Percentiles rank a stretch among this genome's conserved stretches.
phyloP scores from a whole-genome alignment of 2,797 vertebrate genomes.

The Dallia pectoralis region DNA sequence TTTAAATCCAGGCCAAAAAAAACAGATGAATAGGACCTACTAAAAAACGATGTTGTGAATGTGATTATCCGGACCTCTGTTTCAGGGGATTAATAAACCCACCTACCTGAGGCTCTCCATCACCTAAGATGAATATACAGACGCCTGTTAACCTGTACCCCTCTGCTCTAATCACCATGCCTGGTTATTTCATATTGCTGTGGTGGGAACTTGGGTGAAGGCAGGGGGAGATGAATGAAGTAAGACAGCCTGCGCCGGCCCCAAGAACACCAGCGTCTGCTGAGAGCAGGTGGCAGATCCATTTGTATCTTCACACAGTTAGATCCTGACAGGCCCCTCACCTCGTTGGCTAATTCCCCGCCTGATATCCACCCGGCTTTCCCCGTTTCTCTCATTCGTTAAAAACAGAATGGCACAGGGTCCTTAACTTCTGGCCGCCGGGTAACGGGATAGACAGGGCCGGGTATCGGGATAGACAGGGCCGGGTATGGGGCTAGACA shows the following conservation, averaged over 20 bases:
- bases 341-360: background rate
- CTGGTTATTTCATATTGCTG: constrained; percentile 43
- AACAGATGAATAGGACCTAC: constrained; percentile 42
- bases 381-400: background rate
- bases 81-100: constrained; percentile 50
- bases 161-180: background rate
- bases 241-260: constrained; percentile 27
- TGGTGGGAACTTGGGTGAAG: background rate
- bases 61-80: constrained; percentile 33
- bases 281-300: constrained; percentile 35
- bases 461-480: too few relatives aligned
- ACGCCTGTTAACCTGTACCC: constrained; percentile 36
- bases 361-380: background rate
- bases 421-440: constrained; percentile 35
- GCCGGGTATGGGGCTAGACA: too few relatives aligned
- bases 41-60: constrained; percentile 39
- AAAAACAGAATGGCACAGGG: constrained; percentile 3
- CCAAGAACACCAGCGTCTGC: constrained; percentile 27
- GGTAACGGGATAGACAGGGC: background rate
- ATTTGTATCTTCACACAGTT: constrained; percentile 35
- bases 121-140: constrained; percentile 19
- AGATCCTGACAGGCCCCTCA: constrained; percentile 36
- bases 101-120: background rate
- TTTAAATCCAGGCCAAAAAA: constrained; percentile 38
- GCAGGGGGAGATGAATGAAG: constrained; percentile 27